Evolutionary conservation across 2,888 invertebrate genomes (phyloP), one percentile per base, ranked within the genome.

Genomic region (Morpho helenor): DNA sequence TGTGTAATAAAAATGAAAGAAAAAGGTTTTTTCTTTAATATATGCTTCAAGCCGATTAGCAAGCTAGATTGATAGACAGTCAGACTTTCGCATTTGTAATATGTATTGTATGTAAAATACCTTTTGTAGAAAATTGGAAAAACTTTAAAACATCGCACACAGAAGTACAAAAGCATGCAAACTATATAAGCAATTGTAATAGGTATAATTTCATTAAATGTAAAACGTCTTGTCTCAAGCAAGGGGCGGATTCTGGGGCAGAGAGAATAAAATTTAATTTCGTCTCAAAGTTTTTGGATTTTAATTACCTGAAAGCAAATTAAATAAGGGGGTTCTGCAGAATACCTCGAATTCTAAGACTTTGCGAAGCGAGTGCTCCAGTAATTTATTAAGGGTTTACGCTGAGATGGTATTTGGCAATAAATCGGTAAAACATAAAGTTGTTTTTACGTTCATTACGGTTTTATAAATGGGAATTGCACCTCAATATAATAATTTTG

Each of bases 281-380:
- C 75, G 77, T 71, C 77, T 75, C 77, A 74, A 87, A 89, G 81
- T 89, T 90, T 89, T 88, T 84, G 82, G 87, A 87, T 89, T 90
- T 90, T 89, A 90, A 89, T 89, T 88, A 89, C 87, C 86, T 84
- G 81, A 82, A 77, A 83, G 80, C 81, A 81, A 88, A 89, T 89
- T 87, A 87, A 87, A 86, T 87, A 86, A 79, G 76, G 72, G 71
- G 71, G 66, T 59, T 62, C 53, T 49, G 52, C 66, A 67, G 52
- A 61, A 65, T 61, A 60, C 54, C 61, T 61, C 51, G 56, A 57
- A 63, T 61, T 58, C 59, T 58, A 60, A 64, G 65, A 64, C 59
- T 59, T 49, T 59, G 52, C 50, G 56, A 8, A 48, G 64, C 60
- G 60, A 46, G 53, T 43, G 52, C 49, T 41, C 39, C 45, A 43